Conservation (phyloP, 64 coral and sea anemone genomes). For the Dendrophyllia cribrosa region DNA sequence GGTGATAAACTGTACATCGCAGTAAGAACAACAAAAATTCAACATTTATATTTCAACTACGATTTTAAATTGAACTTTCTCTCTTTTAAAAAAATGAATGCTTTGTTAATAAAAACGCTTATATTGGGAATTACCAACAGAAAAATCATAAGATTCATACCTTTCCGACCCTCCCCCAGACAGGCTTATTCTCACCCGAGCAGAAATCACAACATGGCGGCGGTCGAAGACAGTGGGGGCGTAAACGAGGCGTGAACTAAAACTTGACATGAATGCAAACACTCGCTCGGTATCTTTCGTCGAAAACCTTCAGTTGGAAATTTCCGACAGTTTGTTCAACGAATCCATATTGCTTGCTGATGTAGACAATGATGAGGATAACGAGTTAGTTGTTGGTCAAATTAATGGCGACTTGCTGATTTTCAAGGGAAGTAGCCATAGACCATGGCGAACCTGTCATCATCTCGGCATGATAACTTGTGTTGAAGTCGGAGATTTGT, state of each 20-base stretch:
- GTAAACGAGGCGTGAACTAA: background rate
- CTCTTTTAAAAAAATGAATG: too few relatives aligned
- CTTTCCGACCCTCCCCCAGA: too few relatives aligned
- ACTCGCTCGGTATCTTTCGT: slow-evolving; percentile 95
- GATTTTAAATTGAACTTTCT: too few relatives aligned
- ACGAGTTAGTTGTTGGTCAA: slow-evolving; percentile 85
- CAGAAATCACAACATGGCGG: slow-evolving; percentile 25
- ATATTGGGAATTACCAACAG: too few relatives aligned
- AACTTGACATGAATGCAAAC: slow-evolving; percentile 13
- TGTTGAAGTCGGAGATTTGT: slow-evolving; percentile 85
- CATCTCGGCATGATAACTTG: slow-evolving; percentile 94
- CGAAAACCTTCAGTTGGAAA: slow-evolving; percentile 87
- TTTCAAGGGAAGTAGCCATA: slow-evolving; percentile 74
- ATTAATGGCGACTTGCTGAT: slow-evolving; percentile 89
- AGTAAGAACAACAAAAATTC: too few relatives aligned
- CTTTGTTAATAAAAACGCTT: too few relatives aligned
- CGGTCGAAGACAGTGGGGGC: background rate
- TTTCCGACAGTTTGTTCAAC: slow-evolving; percentile 81
- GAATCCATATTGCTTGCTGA: slow-evolving; percentile 80
- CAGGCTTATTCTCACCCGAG: background rate
- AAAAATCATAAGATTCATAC: too few relatives aligned
- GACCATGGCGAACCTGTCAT: slow-evolving; percentile 74
- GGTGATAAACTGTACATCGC: background rate
- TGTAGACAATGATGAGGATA: slow-evolving; percentile 88
- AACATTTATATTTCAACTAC: too few relatives aligned